Conservation (phyloP, 1,140 invertebrate species). For the Zaprionus kolodkinae region DNA sequence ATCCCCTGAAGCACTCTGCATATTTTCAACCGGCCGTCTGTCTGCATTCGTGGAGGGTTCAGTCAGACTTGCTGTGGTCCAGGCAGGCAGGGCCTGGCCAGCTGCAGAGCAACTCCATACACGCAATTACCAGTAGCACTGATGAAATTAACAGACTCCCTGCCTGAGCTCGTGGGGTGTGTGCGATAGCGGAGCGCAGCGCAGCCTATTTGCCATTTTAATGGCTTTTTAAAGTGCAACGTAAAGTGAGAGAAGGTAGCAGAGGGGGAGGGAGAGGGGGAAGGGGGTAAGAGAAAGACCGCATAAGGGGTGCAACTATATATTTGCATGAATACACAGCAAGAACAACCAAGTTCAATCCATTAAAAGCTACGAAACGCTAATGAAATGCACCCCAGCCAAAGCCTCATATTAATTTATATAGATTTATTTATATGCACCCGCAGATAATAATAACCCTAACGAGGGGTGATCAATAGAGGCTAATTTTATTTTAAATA, state of each 20-base stretch:
- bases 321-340: not conserved
- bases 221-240: slow-evolving; percentile 79
- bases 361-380: slow-evolving; percentile 16
- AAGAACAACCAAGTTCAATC: not conserved
- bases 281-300: not conserved
- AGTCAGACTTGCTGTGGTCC: slow-evolving; percentile 28
- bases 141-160: slow-evolving; percentile 77
- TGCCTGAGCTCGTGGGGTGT: not conserved
- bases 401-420: slow-evolving; percentile 43
- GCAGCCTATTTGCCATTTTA: slow-evolving; percentile 69
- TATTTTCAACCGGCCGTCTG: slow-evolving; percentile 51
- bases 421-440: slow-evolving; percentile 31
- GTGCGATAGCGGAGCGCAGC: not conserved
- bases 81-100: not conserved
- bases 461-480: not conserved
- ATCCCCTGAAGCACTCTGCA: slow-evolving; percentile 36
- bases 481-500: not conserved
- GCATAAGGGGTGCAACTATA: not conserved
- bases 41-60: slow-evolving; percentile 8
- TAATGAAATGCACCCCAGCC: slow-evolving; percentile 23
- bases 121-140: slow-evolving; percentile 79
- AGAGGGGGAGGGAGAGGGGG: too few species aligned
- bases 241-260: not conserved
- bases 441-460: too few species aligned
- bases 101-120: slow-evolving; percentile 57